Evolutionary conservation across 2,797 vertebrate genomes (phyloP), one percentile per base, ranked within the genome.

Genomic region (Hyperoplus lanceolatus): DNA sequence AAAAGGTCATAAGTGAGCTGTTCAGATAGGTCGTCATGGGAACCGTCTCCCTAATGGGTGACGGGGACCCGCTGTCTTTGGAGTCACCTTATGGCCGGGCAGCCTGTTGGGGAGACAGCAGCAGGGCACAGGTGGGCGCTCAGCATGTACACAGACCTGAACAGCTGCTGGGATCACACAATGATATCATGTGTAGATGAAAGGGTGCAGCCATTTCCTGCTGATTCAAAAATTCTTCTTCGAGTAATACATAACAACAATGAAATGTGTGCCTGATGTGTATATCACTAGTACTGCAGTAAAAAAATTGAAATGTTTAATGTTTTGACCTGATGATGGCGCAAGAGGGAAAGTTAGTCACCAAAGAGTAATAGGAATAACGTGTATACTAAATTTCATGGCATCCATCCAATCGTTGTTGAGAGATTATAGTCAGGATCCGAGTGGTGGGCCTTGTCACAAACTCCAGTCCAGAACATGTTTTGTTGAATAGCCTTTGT

Each of bases 1-100:
- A 80, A 89, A 92, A 93, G 90, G 91, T 92, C 93, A 92, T 57
- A 79, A 88, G 81, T 77, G 83, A 87, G 89, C 81, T 81, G 73
- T 80, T 89, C 74, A 8, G 62, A 15, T 10, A 0, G 62, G 92
- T 93, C 36, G 83, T 73, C 92, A 93, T 91, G 87, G 93, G 70
- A 92, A 94, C 90, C 39, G 61, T 75, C 81, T 78, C 75, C 56
- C 58, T 83, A 57, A 83, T 66, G 73, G 80, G 15, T 48, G 80
- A 79, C 70, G 67, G 48, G 46, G 51, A n/a, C 66, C 29, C 7
- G 56, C 63, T 64, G 73, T 50, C 75, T 82, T 57, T 51, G 59
- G 81, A 79, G 73, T 87, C 76, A 75, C 84, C 77, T 81, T 36
- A 57, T 70, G 78, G 49, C 58, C 74, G 13, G 0, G n/a, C 58